Evolutionary conservation across 2,797 vertebrate genomes (phyloP).

Genomic region (Notamacropus eugenii): DNA sequence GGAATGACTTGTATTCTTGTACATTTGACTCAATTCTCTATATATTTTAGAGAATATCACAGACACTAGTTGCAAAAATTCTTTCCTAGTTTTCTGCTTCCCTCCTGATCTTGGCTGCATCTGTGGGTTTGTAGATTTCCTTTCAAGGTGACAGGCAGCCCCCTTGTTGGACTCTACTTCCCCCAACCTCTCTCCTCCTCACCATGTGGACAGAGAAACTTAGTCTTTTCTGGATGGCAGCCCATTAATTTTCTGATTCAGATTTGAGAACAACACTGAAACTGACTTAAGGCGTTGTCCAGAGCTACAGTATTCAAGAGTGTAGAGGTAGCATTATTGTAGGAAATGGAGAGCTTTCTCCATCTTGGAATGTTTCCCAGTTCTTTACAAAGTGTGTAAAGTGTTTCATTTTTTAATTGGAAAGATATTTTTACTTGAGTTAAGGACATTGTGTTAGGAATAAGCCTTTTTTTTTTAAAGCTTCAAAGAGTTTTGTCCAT

Average conservation of each 20-base stretch:
- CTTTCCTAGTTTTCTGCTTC: too few species aligned
- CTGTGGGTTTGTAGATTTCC: too few species aligned
- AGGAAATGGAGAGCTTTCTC: conserved; percentile 23
- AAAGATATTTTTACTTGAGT: background rate
- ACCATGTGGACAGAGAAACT: too few species aligned
- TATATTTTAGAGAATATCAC: too few species aligned
- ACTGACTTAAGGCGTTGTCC: background rate
- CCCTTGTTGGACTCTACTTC: too few species aligned
- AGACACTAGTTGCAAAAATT: too few species aligned
- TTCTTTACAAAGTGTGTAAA: conserved; percentile 1
- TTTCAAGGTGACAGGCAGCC: too few species aligned
- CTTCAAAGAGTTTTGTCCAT: conserved; percentile 5
- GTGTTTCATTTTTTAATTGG: conserved; percentile 29
- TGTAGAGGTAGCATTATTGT: background rate
- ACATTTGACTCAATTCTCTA: too few species aligned
- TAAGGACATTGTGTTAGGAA: background rate
- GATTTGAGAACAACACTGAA: conserved; percentile 14
- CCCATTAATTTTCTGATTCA: background rate
- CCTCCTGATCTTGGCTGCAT: too few species aligned
- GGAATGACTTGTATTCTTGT: too few species aligned
- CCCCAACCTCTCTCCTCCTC: too few species aligned
- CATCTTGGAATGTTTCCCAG: background rate
- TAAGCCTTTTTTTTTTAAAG: background rate
- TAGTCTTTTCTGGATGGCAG: conserved; percentile 39
- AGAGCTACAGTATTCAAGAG: background rate